Evolutionary conservation across 2,888 invertebrate genomes (phyloP).

Genomic region (Metacarcinus magister): DNA sequence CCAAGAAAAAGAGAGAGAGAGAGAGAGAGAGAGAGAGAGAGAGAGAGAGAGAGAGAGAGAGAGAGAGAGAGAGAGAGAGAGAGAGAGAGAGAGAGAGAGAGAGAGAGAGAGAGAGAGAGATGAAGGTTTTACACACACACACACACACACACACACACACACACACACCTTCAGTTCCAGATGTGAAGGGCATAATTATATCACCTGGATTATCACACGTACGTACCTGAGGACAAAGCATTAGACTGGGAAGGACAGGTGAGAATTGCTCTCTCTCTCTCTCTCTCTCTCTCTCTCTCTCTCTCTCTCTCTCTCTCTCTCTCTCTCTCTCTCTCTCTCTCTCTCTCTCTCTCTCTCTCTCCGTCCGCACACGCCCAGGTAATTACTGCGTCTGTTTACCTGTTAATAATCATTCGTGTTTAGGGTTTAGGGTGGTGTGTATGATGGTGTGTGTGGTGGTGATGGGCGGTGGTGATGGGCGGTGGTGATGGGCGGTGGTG

Average conservation of each 20-base stretch:
- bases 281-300: conserved; percentile 5
- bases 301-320: conserved; percentile 2
- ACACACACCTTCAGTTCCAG: not conserved
- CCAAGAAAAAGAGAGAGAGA: too few species aligned
- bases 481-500: too few species aligned
- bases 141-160: too few species aligned
- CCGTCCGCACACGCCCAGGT: conserved; percentile 20
- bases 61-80: not conserved
- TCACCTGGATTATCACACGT: not conserved
- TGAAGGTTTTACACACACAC: too few species aligned
- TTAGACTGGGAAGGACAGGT: not conserved
- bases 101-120: not conserved
- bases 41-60: not conserved
- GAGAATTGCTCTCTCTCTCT: not conserved
- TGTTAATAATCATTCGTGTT: not conserved
- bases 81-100: not conserved
- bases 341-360: not conserved
- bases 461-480: not conserved
- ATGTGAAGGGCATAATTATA: not conserved
- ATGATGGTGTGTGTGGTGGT: not conserved
- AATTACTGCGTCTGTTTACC: not conserved
- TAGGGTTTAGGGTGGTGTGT: not conserved
- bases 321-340: conserved; percentile 2
- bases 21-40: not conserved
- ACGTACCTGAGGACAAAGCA: not conserved